Percentiles rank a stretch among this genome's conserved stretches.
Conservation (phyloP, 2,797 vertebrate genomes). For the Botia kubotai region DNA sequence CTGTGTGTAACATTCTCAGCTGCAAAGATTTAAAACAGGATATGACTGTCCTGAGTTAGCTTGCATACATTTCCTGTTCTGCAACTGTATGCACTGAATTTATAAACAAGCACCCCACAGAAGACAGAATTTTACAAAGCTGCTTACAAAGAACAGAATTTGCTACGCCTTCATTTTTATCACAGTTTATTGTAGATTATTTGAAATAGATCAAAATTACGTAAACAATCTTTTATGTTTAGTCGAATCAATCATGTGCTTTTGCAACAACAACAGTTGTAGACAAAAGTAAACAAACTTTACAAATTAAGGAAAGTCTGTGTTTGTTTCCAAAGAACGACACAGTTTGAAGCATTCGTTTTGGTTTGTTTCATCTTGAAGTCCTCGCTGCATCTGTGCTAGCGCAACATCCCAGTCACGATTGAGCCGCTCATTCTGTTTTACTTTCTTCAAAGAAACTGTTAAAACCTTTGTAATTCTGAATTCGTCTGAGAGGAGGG, state of each 20-base stretch:
- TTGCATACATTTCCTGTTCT: slow-evolving; percentile 55
- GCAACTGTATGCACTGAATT: not conserved
- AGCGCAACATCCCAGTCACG: slow-evolving; percentile 53
- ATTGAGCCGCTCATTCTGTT: slow-evolving; percentile 49
- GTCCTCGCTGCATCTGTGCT: not conserved
- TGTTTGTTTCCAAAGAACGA: slow-evolving; percentile 1
- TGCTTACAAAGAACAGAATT: not conserved
- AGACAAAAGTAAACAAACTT: not conserved
- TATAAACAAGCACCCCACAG: too few species aligned
- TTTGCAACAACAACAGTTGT: not conserved
- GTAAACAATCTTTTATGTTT: not conserved
- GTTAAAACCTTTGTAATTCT: slow-evolving; percentile 49
- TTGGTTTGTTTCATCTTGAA: slow-evolving; percentile 33
- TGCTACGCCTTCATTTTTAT: not conserved
- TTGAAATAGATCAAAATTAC: not conserved
- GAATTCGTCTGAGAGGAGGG: slow-evolving; percentile 37
- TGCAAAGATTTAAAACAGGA: slow-evolving; percentile 62
- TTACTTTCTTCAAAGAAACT: slow-evolving; percentile 56
- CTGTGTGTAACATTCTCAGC: slow-evolving; percentile 52
- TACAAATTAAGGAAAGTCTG: not conserved
- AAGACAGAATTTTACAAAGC: not conserved
- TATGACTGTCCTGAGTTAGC: slow-evolving; percentile 63
- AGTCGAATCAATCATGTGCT: not conserved
- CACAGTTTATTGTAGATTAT: not conserved
- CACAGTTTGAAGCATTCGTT: slow-evolving; percentile 27